Conservation (phyloP, 2,888 invertebrate species). For the Euzetes globulus region DNA sequence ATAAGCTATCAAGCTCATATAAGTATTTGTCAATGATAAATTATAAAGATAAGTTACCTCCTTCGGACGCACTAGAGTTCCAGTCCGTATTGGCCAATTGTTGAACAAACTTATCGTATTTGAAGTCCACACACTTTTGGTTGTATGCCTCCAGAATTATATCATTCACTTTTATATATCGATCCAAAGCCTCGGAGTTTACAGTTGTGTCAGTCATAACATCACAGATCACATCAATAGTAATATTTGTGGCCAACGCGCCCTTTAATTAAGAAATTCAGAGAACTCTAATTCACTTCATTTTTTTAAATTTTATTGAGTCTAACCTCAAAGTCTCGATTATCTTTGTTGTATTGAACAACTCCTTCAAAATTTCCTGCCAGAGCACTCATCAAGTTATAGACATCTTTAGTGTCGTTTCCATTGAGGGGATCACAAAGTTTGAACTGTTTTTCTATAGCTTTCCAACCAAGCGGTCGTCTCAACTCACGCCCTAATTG, state of each 20-base stretch:
- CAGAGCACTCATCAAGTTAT: slow-evolving; percentile 71
- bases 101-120: slow-evolving; percentile 65
- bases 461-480: slow-evolving; percentile 56
- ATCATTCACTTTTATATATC: slow-evolving; percentile 65
- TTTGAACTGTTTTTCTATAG: slow-evolving; percentile 64
- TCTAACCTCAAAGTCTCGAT: slow-evolving; percentile 57
- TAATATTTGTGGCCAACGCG: slow-evolving; percentile 58
- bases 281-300: neutral
- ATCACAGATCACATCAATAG: slow-evolving; percentile 71
- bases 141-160: slow-evolving; percentile 59
- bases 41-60: no score
- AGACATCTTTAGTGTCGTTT: slow-evolving; percentile 50
- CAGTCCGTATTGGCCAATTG: slow-evolving; percentile 59
- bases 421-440: slow-evolving; percentile 65
- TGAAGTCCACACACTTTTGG: slow-evolving; percentile 72
- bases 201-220: slow-evolving; percentile 54
- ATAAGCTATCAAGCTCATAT: no score
- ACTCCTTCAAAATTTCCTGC: slow-evolving; percentile 80
- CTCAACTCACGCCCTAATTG: slow-evolving; percentile 60
- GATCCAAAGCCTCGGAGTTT: slow-evolving; percentile 56
- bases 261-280: slow-evolving; percentile 44
- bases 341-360: slow-evolving; percentile 91
- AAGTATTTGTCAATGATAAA: no score
- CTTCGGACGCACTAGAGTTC: slow-evolving; percentile 54
- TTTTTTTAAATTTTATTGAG: neutral